Evolutionary conservation across 2,888 invertebrate species (phyloP).

Genomic region (Protonemura montana): DNA sequence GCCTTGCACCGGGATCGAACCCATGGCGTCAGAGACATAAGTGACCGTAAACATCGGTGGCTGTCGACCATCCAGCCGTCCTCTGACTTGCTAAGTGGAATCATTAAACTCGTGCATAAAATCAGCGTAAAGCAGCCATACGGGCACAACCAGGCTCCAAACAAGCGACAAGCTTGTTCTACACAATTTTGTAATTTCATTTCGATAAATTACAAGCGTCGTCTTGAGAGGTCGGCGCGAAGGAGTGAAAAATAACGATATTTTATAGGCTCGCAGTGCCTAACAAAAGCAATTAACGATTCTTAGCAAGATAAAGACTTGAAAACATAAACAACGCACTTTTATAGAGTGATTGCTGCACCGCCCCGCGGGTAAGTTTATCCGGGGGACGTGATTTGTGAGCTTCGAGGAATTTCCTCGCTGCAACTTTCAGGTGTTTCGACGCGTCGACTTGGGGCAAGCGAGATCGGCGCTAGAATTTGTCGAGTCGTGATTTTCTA

Average conservation of each 20-base stretch:
- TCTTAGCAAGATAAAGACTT: not conserved
- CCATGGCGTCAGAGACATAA: not conserved
- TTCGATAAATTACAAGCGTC: not conserved
- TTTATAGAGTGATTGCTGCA: not conserved
- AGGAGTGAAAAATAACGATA: not conserved
- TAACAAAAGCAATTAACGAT: constrained; percentile 7
- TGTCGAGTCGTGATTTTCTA: not conserved
- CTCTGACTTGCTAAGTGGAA: not conserved
- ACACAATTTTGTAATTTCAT: not conserved
- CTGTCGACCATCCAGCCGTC: not conserved
- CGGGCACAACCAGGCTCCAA: not conserved
- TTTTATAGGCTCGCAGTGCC: not conserved
- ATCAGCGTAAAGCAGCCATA: not conserved
- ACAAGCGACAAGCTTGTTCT: not conserved
- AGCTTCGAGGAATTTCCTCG: not conserved
- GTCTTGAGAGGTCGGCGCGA: not conserved
- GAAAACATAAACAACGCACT: constrained; percentile 4
- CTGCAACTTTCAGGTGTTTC: not conserved
- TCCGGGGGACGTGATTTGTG: not conserved
- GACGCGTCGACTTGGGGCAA: not conserved
- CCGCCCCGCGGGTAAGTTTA: not conserved
- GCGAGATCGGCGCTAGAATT: not conserved
- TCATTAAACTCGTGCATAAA: not conserved
- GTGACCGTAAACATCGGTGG: not conserved
- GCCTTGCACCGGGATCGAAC: not conserved